Conservation (phyloP, 2,113 vertebrate genomes). For the Salvelinus sp. region DNA sequence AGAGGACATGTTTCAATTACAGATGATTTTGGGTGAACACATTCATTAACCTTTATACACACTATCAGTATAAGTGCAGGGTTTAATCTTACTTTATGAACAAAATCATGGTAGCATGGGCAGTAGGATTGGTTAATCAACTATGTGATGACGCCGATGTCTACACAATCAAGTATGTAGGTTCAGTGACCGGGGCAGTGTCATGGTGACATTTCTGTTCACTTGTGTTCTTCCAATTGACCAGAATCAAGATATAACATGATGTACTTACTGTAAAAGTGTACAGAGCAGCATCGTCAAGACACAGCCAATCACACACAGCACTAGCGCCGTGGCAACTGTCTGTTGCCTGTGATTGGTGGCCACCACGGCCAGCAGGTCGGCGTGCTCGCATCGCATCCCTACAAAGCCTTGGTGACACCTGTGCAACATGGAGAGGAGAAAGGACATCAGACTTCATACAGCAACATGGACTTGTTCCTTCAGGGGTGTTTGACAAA, state of each 20-base stretch:
- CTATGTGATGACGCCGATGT: background rate
- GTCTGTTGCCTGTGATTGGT: slow-evolving; percentile 90
- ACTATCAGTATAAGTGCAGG: no score
- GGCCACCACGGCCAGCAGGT: slow-evolving; percentile 92
- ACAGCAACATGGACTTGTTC: background rate
- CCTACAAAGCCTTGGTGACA: slow-evolving; percentile 88
- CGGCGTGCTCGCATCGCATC: slow-evolving; percentile 89
- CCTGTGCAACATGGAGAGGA: slow-evolving; percentile 58
- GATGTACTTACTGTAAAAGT: slow-evolving; percentile 86
- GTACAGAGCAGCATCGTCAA: slow-evolving; percentile 82
- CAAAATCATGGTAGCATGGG: no score
- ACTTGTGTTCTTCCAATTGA: background rate
- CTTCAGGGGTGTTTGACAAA: no score
- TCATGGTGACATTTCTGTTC: background rate
- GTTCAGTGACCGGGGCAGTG: background rate
- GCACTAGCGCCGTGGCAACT: slow-evolving; percentile 84
- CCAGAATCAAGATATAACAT: background rate
- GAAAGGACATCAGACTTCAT: background rate
- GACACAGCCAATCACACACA: slow-evolving; percentile 83
- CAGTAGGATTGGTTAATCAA: no score
- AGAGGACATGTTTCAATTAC: background rate
- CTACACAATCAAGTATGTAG: no score
- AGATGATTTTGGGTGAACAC: no score
- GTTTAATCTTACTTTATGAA: no score
- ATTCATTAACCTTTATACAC: no score